A percentile compares a stretch with the other conserved stretches of the same genome.
Conservation (phyloP, 2,797 vertebrate genomes). For the Spheniscus humboldti region DNA sequence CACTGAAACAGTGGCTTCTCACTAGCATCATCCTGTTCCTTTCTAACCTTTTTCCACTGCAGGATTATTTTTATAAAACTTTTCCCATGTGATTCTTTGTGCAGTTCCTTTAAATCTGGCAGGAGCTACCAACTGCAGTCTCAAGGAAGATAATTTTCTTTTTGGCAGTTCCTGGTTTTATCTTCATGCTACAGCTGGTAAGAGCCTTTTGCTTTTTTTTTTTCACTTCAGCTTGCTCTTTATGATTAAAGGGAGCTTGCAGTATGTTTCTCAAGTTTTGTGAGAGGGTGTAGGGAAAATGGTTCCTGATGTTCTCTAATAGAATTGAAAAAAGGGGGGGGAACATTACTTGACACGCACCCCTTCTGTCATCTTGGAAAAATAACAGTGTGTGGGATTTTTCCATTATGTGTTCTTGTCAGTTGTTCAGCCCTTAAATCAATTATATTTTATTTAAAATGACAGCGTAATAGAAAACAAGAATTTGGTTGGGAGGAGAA, state of each 20-base stretch:
- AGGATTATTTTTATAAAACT: background rate
- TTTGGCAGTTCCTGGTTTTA: background rate
- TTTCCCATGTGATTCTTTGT: background rate
- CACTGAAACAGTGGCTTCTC: background rate
- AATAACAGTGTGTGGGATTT: background rate
- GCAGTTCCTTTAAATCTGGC: background rate
- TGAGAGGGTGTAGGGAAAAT: background rate
- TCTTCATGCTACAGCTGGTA: background rate
- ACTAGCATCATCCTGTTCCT: background rate
- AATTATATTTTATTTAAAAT: background rate
- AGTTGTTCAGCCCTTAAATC: background rate
- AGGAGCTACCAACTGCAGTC: background rate
- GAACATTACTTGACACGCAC: background rate
- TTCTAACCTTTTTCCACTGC: background rate
- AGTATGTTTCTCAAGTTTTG: background rate
- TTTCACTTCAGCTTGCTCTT: background rate
- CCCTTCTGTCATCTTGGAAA: background rate
- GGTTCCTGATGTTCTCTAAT: constrained; percentile 1
- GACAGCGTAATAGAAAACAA: background rate
- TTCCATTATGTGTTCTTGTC: background rate
- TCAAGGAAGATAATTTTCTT: background rate
- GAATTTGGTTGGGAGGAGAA: background rate
- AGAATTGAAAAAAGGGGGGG: background rate
- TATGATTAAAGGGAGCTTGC: background rate
- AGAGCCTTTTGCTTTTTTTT: background rate